These are phyloP conservation scores for Ptilodon capucinus DNA, from an alignment of 2,888 invertebrate genomes.

Conservation along the genomic window DNA sequence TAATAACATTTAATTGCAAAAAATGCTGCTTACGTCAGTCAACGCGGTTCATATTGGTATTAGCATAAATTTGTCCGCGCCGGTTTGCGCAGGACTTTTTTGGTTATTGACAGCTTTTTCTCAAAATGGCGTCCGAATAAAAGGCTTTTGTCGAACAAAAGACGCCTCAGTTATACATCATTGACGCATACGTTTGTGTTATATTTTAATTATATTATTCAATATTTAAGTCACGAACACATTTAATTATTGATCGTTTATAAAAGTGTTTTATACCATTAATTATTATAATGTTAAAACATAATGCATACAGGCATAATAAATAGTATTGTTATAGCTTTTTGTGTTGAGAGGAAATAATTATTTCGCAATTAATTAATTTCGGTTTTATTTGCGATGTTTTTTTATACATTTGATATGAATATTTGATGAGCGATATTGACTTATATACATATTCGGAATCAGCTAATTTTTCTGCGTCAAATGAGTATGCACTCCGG, in stretches of 20 bases:
- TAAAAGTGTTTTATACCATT: not conserved
- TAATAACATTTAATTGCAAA: no score
- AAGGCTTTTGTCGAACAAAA: constrained; percentile 52
- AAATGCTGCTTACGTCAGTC: no score
- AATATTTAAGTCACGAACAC: constrained; percentile 33
- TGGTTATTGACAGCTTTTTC: constrained; percentile 17
- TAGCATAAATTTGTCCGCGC: no score
- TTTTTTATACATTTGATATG: not conserved
- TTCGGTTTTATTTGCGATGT: not conserved
- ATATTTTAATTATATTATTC: constrained; percentile 23
- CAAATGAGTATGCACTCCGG: no score
- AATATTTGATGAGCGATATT: no score
- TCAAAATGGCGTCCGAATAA: constrained; percentile 28
- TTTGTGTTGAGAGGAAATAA: constrained; percentile 8
- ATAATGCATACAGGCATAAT: no score
- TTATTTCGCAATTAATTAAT: constrained; percentile 14
- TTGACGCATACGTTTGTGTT: constrained; percentile 8
- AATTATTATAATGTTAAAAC: not conserved
- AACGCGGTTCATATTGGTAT: no score
- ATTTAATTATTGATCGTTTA: constrained; percentile 17
- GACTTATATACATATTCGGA: no score
- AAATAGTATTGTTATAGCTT: not conserved
- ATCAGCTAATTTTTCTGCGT: no score
- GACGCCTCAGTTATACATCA: constrained; percentile 44
- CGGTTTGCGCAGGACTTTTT: no score